phyloP scores from a whole-genome alignment of 64 coral and sea anemone genomes.

The Actinia equina region DNA sequence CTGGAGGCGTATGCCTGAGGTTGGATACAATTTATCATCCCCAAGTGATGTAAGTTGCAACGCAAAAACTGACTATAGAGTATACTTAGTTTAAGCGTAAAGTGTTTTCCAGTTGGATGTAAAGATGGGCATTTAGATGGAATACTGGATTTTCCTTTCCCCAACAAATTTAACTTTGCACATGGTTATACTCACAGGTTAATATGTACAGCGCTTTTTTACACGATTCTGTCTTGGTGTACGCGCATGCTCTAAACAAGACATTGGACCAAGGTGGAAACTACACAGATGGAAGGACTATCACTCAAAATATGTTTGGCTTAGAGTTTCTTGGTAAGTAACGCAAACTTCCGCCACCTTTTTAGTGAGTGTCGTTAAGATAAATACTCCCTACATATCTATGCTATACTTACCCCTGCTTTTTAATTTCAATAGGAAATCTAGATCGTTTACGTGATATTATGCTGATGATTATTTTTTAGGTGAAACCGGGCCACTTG shows the following conservation, averaged over 20 bases:
- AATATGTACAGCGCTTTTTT: conserved; percentile 42
- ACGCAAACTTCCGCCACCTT: too few relatives aligned
- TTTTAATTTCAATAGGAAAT: too few relatives aligned
- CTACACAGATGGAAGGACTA: conserved; percentile 47
- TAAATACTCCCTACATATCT: too few relatives aligned
- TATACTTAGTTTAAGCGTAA: too few relatives aligned
- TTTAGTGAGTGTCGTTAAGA: too few relatives aligned
- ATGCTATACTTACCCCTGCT: too few relatives aligned
- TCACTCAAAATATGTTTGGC: conserved; percentile 73
- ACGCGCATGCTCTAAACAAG: conserved; percentile 80
- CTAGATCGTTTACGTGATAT: neutral
- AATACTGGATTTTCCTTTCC: neutral
- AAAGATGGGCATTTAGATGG: neutral
- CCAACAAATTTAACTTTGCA: neutral
- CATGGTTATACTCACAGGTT: neutral
- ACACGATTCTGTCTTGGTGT: conserved; percentile 82
- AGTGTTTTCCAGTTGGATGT: neutral
- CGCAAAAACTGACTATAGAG: neutral
- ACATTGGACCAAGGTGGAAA: conserved; percentile 47
- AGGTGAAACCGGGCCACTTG: conserved; percentile 58
- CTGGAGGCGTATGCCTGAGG: conserved; percentile 62
- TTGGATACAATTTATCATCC: conserved; percentile 58
- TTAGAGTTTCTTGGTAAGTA: conserved; percentile 46
- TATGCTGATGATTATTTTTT: neutral
- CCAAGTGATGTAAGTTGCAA: conserved; percentile 39